Evolutionary conservation across 2,888 invertebrate genomes (phyloP), one percentile per base, ranked within the genome.

Genomic region (Pycnomerus fuliginosus): DNA sequence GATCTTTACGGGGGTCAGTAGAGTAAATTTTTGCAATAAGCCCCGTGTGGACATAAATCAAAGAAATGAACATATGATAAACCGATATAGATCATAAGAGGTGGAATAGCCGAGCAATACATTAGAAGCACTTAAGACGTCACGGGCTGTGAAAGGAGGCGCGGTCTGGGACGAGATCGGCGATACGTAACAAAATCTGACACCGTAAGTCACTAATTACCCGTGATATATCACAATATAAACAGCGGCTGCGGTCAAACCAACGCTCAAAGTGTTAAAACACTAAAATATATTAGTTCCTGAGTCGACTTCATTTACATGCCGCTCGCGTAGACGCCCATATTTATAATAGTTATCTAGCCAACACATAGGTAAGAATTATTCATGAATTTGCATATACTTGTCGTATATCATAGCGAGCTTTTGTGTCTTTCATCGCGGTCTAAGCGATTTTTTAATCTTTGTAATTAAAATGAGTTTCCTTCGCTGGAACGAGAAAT

Each of bases 381-480:
- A 65, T 67, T 65, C 67, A 66, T 58, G 56, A 57, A 67, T 67
- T 68, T 66, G 64, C 67, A 68, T 67, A 66, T 48, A 57, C 52
- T 51, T 55, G 57, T 58, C 61, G 60, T 65, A 64, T 60, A 66
- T 69, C 68, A 67, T 65, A 62, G 51, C 31, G 43, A 48, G 58
- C 65, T 65, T 61, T 68, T 67, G 65, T 65, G 62, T 67, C 66
- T 69, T 68, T 68, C 67, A 65, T 59, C 67, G 64, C 64, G 60
- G 58, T 57, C 63, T 60, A 62, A 60, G 61, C 67, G 67, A 68
- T 68, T 69, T 69, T 69, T 69, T 69, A 65, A 68, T 68, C 69
- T 68, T 69, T 68, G 68, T 69, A 69, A 69, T 70, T 69, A 69
- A 68, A 70, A 70, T 68, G 67, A 69, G 68, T 65, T 70, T 70